These are phyloP conservation scores for Pyrgus malvae DNA, from an alignment of 2,888 invertebrate species.

Conservation along the genomic window DNA sequence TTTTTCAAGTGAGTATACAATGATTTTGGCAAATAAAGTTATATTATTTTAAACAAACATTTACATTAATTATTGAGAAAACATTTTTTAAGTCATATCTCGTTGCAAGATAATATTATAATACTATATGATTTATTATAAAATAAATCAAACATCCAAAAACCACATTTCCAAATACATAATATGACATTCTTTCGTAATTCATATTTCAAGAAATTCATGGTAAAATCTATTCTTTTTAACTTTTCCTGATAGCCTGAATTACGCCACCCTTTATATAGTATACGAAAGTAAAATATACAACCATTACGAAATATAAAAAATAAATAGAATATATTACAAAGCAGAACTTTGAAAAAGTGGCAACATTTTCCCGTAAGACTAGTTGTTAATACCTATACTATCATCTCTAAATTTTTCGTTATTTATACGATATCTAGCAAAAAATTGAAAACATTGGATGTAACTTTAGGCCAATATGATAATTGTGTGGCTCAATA, in stretches of 20 bases:
- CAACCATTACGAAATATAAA: slow-evolving; percentile 68
- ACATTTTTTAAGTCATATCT: no score
- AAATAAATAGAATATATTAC: slow-evolving; percentile 78
- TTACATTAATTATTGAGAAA: no score
- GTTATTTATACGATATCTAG: slow-evolving; percentile 39
- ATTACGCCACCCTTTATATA: slow-evolving; percentile 51
- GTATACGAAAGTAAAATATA: slow-evolving; percentile 62
- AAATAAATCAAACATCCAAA: no score
- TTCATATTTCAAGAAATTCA: neutral
- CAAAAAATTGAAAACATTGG: slow-evolving; percentile 36
- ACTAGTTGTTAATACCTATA: slow-evolving; percentile 77
- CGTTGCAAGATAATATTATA: no score
- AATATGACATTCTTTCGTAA: slow-evolving; percentile 5
- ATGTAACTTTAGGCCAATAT: slow-evolving; percentile 38
- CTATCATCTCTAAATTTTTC: slow-evolving; percentile 57
- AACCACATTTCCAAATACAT: no score
- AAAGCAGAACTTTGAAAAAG: slow-evolving; percentile 76
- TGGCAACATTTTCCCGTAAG: slow-evolving; percentile 78
- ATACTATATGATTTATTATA: no score
- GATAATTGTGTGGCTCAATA: slow-evolving; percentile 32
- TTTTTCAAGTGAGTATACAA: no score
- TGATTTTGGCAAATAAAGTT: no score
- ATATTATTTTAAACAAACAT: no score
- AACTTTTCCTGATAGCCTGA: slow-evolving; percentile 60
- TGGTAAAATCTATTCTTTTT: slow-evolving; percentile 9